phyloP scores from a whole-genome alignment of 2,113 vertebrate species.

The Boulengeromyrus knoepffleri region DNA sequence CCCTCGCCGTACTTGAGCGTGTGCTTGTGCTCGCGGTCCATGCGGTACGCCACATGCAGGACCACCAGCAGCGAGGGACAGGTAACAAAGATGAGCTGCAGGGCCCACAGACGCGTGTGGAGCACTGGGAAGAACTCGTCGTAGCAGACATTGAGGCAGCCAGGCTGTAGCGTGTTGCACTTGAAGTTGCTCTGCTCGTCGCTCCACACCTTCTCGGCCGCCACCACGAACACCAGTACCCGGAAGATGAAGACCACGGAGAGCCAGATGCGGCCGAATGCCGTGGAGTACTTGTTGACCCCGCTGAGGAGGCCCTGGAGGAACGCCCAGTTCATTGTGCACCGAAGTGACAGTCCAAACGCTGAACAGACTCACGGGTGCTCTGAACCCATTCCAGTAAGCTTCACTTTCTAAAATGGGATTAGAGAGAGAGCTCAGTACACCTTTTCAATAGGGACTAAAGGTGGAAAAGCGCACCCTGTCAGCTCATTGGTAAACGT shows the following conservation, averaged over 20 bases:
- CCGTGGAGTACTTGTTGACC: conserved; percentile 83
- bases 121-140: conserved; percentile 80
- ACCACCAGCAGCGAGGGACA: conserved; percentile 82
- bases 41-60: conserved; percentile 79
- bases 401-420: not conserved
- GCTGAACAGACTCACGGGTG: not conserved
- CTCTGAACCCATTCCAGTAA: not conserved
- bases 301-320: conserved; percentile 74
- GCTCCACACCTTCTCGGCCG: conserved; percentile 77
- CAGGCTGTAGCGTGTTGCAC: conserved; percentile 81
- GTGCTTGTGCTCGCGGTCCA: conserved; percentile 65
- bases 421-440: not conserved
- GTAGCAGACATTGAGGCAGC: conserved; percentile 80
- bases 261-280: conserved; percentile 82
- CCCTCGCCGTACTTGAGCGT: conserved; percentile 44
- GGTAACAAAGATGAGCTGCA: conserved; percentile 88
- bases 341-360: not conserved
- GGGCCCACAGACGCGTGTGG: conserved; percentile 83
- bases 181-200: conserved; percentile 83
- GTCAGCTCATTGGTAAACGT: not conserved
- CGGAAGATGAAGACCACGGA: conserved; percentile 86
- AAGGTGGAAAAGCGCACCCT: not conserved
- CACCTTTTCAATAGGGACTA: not conserved
- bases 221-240: conserved; percentile 79
- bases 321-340: conserved; percentile 75